Base-by-base conservation (phyloP, 1,140 invertebrate genomes). In the Lordiphosa collinella region DNA sequence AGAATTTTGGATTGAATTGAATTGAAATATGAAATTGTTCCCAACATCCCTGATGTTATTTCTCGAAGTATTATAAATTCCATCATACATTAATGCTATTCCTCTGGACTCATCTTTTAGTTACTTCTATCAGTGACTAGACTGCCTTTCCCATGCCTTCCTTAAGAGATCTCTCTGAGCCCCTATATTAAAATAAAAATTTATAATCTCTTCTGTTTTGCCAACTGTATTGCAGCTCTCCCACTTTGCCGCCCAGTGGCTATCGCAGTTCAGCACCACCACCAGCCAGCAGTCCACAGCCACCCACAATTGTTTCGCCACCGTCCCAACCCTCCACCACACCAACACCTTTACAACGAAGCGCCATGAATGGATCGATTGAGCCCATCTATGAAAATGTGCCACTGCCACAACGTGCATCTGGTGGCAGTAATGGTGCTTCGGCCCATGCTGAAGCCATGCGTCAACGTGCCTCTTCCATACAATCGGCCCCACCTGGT, bases 301-400 rank as follows among this genome's bases (percentile, higher is more conserved):
- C 78, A 22, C 56, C 65, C 8, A 29, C 53, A 7, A 7, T 57
- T 16, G 16, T 25, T 1, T 22, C 35, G n/a, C 31, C 71, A 0
- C 32, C n/a, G n/a, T n/a, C 51, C 2, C 54, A 48, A 7, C 62
- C 55, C n/a, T 65, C 68, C 0, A 38, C 57, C 16, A 65, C 86
- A 1, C 59, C 84, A 9, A 59, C 59, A 5, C 75, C 75, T 0
- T 11, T 87, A 37, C 87, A 88, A 38, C 78, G 85, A 0, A 86
- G 63, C 43, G 65, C 67, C 2, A 73, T 84, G 18, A 88, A 84
- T 11, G 87, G 85, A 5, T 88, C 87, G 4, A 86, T 88, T 13
- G 94, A 95, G 80, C 94, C 94, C 1, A 95, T 95, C 54, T 95
- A 95, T 82, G 94, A 95, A 80, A 95, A 95, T 59, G 93, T 95